Percentiles rank a stretch among this genome's conserved stretches.
Evolutionary conservation across 2,797 vertebrate species (phyloP).

Genomic region (Sebastes diaconus): DNA sequence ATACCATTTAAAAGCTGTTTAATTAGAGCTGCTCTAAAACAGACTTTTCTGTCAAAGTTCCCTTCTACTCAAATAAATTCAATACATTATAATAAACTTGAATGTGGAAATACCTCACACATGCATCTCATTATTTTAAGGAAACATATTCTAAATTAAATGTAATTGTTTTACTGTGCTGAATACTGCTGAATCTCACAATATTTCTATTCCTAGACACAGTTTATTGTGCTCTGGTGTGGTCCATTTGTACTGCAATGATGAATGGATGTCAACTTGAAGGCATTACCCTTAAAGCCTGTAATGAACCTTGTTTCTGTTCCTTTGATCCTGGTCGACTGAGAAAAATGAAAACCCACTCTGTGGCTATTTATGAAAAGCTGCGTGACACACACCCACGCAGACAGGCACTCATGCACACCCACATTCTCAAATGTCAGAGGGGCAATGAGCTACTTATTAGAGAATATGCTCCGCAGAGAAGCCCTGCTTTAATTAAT

Average conservation of each 20-base stretch:
- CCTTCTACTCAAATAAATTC: background rate
- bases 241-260: background rate
- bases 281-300: constrained; percentile 29
- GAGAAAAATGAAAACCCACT: constrained; percentile 16
- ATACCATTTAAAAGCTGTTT: background rate
- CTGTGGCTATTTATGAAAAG: constrained; percentile 46
- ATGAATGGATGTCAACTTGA: constrained; percentile 29
- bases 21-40: background rate
- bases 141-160: background rate
- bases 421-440: constrained; percentile 67
- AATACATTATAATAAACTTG: background rate
- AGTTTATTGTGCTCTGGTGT: background rate
- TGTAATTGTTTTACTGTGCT: background rate
- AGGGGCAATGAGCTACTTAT: constrained; percentile 77
- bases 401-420: constrained; percentile 28
- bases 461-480: constrained; percentile 72
- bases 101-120: background rate
- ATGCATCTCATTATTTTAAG: background rate
- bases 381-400: constrained; percentile 36
- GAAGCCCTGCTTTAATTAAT: constrained; percentile 79
- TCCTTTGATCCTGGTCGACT: constrained; percentile 34
- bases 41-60: background rate
- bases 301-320: constrained; percentile 28
- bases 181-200: background rate
- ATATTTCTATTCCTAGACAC: background rate